Base-by-base conservation (phyloP, 2,888 invertebrate genomes). In the Drepanosiphum platanoidis region DNA sequence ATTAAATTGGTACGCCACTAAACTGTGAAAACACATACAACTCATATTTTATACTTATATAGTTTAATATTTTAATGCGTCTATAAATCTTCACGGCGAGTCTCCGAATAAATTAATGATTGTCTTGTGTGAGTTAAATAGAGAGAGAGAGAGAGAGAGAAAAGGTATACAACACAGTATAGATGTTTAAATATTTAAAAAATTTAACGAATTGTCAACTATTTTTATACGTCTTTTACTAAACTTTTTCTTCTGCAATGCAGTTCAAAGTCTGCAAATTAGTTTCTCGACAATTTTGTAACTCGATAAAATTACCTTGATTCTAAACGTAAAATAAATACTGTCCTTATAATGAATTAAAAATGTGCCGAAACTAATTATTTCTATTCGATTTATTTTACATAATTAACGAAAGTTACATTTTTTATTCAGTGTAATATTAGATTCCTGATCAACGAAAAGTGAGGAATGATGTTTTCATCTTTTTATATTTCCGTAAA, bases 211-310 rank as follows among this genome's bases (percentile, higher is more conserved):
- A n/a, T 58, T 58, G 1, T n/a, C n/a, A 58, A 61, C 27, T 61
- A 61, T n/a, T 61, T 61, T 61, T 61, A n/a, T 61, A 27, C n/a
- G 27, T 0, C 22, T n/a, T 18, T n/a, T 58, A 61, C 27, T 61
- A 61, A 27, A 61, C 61, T 61, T 61, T 52, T 61, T 27, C 13
- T 2, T 61, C 61, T 61, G 61, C 61, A 61, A 61, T 61, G 61
- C 61, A 61, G 61, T 58, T 58, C n/a, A 58, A 58, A n/a, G 58
- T 58, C 58, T 58, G n/a, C 22, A 58, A 58, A 58, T 58, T n/a
- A 58, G n/a, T n/a, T 58, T 58, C n/a, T n/a, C 58, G 22, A n/a
- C 58, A 3, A 3, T n/a, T n/a, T 58, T 58, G 15, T n/a, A 58
- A 58, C 11, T 1, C n/a, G n/a, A 58, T n/a, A 27, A 9, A 27